Evolutionary conservation across 2,113 vertebrate species (phyloP).

Genomic region (Cebidichthys violaceus): DNA sequence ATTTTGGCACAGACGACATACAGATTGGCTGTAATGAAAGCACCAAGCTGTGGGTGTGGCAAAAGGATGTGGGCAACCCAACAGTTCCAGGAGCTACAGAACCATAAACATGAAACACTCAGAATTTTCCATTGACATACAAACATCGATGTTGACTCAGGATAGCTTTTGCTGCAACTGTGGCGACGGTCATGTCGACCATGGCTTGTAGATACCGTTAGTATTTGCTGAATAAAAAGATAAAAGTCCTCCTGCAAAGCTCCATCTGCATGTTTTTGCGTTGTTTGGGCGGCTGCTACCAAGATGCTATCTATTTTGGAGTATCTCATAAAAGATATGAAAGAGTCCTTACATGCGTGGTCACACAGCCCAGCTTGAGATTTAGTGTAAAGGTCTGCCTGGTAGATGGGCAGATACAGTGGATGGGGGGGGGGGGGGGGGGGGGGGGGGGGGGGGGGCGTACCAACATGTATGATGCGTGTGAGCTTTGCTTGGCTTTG

Average conservation of each 20-base stretch:
- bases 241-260: conserved; percentile 12
- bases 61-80: conserved; percentile 36
- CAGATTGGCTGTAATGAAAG: conserved; percentile 30
- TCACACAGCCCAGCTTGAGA: neutral
- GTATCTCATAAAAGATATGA: conserved; percentile 18
- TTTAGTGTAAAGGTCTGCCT: conserved; percentile 10
- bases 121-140: conserved; percentile 11
- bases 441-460: neutral
- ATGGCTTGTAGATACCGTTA: neutral
- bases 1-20: conserved; percentile 10
- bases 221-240: conserved; percentile 11
- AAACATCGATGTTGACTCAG: neutral
- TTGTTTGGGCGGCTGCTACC: conserved; percentile 33
- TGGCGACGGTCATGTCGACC: conserved; percentile 3
- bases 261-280: conserved; percentile 32
- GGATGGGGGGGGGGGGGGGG: neutral
- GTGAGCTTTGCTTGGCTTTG: neutral
- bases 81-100: conserved; percentile 32
- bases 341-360: conserved; percentile 30
- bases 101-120: conserved; percentile 15
- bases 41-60: conserved; percentile 45
- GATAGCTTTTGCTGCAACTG: conserved; percentile 1
- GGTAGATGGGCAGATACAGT: neutral
- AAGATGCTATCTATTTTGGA: conserved; percentile 38
- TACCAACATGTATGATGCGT: neutral